These are phyloP conservation scores for Knipowitschia caucasica DNA, from an alignment of 2,797 vertebrate genomes.

Conservation along the genomic window DNA sequence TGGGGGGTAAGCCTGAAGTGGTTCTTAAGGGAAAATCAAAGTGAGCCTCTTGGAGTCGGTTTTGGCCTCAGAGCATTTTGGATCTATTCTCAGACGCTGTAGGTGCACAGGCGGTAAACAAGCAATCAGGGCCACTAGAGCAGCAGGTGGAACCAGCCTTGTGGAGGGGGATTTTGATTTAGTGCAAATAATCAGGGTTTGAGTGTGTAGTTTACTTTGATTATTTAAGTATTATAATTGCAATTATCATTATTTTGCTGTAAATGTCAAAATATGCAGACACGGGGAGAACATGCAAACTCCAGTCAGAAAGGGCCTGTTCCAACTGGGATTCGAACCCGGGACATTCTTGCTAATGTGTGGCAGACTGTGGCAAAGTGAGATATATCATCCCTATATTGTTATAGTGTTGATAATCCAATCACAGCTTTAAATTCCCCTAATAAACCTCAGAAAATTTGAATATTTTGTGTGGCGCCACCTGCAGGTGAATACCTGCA, in stretches of 20 bases:
- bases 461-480: too few species aligned
- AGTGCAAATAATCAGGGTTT: background rate
- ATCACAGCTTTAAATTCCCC: too few species aligned
- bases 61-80: slow-evolving; percentile 12
- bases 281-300: too few species aligned
- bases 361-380: too few species aligned
- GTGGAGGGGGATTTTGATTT: slow-evolving; percentile 1
- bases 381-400: too few species aligned
- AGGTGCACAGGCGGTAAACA: slow-evolving; percentile 25
- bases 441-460: too few species aligned
- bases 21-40: slow-evolving; percentile 33
- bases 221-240: background rate
- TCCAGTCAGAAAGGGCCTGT: too few species aligned
- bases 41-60: slow-evolving; percentile 3
- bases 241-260: too few species aligned
- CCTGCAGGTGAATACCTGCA: too few species aligned
- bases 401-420: too few species aligned
- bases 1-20: slow-evolving; percentile 26
- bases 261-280: slow-evolving; percentile 1
- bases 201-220: background rate
- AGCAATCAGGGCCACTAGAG: slow-evolving; percentile 1
- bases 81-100: slow-evolving; percentile 22
- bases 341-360: too few species aligned
- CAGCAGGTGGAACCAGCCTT: background rate
- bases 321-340: too few species aligned